These are phyloP conservation scores for Antheraea assamensis DNA, from an alignment of 2,888 invertebrate genomes.

Conservation along the genomic window DNA sequence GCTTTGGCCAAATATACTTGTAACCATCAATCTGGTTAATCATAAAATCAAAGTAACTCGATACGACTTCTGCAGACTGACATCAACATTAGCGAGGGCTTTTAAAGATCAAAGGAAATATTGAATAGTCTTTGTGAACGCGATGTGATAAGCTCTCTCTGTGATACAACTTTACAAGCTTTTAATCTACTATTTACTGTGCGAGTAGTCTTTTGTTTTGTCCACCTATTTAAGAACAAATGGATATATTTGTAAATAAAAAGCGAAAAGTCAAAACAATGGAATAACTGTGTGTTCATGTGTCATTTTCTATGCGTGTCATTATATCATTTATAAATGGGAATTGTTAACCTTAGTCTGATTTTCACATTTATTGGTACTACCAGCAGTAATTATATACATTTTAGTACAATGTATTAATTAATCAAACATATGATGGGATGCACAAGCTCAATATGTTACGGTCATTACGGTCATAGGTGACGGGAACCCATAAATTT, in stretches of 20 bases:
- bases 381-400: too few species aligned
- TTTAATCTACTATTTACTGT: slow-evolving; percentile 27
- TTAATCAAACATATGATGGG: too few species aligned
- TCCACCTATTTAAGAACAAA: background rate
- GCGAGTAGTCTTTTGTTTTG: slow-evolving; percentile 5
- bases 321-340: too few species aligned
- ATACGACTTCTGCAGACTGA: slow-evolving; percentile 34
- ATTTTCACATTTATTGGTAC: too few species aligned
- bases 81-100: slow-evolving; percentile 34
- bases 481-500: too few species aligned
- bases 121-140: slow-evolving; percentile 36
- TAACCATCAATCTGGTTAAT: slow-evolving; percentile 25
- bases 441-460: too few species aligned
- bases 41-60: slow-evolving; percentile 30
- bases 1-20: background rate
- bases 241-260: background rate
- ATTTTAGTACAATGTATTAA: too few species aligned
- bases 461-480: too few species aligned
- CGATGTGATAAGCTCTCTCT: slow-evolving; percentile 29
- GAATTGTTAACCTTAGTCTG: too few species aligned
- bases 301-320: too few species aligned
- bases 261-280: too few species aligned
- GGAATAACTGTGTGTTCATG: too few species aligned
- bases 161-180: slow-evolving; percentile 28
- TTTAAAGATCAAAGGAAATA: slow-evolving; percentile 47